A percentile compares a stretch with the other conserved stretches of the same genome.
Evolutionary conservation across 92 coral and sea anemone genomes (phyloP).

Genomic region (Heliopora coerulea): DNA sequence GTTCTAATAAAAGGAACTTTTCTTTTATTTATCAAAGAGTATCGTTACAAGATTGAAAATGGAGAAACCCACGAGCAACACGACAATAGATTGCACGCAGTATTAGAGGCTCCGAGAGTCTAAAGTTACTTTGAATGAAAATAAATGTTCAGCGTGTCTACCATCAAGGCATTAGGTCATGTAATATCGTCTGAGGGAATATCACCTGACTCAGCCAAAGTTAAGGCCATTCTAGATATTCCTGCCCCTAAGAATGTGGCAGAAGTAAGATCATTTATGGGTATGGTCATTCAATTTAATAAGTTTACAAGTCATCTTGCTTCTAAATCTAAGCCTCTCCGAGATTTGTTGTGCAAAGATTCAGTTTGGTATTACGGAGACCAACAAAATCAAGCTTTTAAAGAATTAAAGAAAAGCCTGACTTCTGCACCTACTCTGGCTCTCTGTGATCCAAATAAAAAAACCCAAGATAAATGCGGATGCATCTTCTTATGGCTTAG

Average conservation of each 20-base stretch:
- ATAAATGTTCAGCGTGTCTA: background rate
- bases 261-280: slow-evolving; percentile 46
- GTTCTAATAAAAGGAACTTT: no score
- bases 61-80: slow-evolving; percentile 5
- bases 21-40: no score
- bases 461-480: slow-evolving; percentile 55
- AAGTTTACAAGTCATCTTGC: slow-evolving; percentile 49
- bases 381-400: slow-evolving; percentile 42
- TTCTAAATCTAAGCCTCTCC: slow-evolving; percentile 35
- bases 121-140: slow-evolving; percentile 3
- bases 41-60: no score
- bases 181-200: slow-evolving; percentile 37
- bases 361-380: slow-evolving; percentile 45
- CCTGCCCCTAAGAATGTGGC: slow-evolving; percentile 35
- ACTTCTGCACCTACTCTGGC: slow-evolving; percentile 47
- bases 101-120: slow-evolving; percentile 13
- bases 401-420: slow-evolving; percentile 34
- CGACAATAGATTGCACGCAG: slow-evolving; percentile 5
- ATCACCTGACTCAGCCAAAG: slow-evolving; percentile 50
- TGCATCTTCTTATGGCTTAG: slow-evolving; percentile 52
- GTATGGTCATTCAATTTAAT: slow-evolving; percentile 51
- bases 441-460: slow-evolving; percentile 49
- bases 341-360: slow-evolving; percentile 44
- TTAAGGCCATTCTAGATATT: slow-evolving; percentile 41
- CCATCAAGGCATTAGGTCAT: slow-evolving; percentile 25